Conservation (phyloP, 1,140 invertebrate species). For the Melipona quadrifasciata region DNA sequence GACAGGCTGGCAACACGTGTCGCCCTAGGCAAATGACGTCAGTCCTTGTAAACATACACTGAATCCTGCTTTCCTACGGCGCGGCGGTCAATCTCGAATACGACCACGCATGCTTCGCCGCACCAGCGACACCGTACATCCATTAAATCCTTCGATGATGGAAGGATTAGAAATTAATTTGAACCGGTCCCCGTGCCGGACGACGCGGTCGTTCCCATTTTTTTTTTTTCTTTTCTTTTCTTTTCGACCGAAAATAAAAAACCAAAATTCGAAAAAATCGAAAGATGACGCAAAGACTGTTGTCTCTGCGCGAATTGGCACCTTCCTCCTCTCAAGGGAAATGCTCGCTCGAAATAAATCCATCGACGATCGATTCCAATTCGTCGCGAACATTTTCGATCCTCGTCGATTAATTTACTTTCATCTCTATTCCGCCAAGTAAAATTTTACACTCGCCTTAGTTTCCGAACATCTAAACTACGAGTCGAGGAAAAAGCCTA, state of each 20-base stretch:
- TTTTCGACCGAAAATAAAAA: not conserved
- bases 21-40: conserved; percentile 67
- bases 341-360: too few species aligned
- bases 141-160: conserved; percentile 65
- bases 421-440: too few species aligned
- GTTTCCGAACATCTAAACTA: too few species aligned
- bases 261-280: too few species aligned
- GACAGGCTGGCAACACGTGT: conserved; percentile 69
- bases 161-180: conserved; percentile 55
- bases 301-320: not conserved
- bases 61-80: conserved; percentile 60
- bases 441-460: too few species aligned
- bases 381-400: not conserved
- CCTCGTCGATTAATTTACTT: too few species aligned
- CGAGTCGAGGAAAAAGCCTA: not conserved
- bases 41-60: conserved; percentile 58
- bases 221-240: not conserved
- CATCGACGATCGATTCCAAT: not conserved
- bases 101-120: conserved; percentile 43
- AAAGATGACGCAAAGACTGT: not conserved
- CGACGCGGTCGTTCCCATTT: not conserved
- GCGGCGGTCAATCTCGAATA: conserved; percentile 49
- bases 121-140: conserved; percentile 60
- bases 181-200: not conserved
- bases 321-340: not conserved